Evolutionary conservation across 2,888 invertebrate species (phyloP).

Genomic region (Isoperla grammatica): DNA sequence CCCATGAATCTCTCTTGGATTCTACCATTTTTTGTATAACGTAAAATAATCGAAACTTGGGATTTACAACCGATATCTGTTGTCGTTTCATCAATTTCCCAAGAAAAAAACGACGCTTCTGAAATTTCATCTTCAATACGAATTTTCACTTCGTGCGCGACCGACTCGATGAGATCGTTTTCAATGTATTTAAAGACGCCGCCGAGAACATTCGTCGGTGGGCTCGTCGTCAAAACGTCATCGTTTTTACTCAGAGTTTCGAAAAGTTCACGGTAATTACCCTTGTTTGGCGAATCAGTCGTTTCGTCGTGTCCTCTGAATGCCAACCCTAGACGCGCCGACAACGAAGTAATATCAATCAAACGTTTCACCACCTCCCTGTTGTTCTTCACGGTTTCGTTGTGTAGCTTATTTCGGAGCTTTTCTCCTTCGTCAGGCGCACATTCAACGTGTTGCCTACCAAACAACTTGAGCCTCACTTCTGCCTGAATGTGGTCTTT

Average conservation of each 20-base stretch:
- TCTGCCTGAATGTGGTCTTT: neutral
- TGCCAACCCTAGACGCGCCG: neutral
- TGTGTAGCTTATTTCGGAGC: neutral
- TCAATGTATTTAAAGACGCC: neutral
- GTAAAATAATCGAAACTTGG: neutral
- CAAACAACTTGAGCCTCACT: neutral
- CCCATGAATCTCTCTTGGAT: conserved; percentile 16
- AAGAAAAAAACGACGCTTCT: neutral
- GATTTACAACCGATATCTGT: neutral
- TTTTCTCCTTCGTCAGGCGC: neutral
- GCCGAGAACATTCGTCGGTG: neutral
- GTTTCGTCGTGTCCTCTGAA: conserved; percentile 4
- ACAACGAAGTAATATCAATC: neutral
- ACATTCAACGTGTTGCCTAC: neutral
- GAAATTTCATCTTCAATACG: neutral
- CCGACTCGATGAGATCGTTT: conserved; percentile 9
- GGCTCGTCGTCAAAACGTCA: neutral
- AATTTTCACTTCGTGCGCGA: neutral
- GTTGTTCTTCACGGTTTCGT: neutral
- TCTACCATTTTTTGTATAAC: neutral
- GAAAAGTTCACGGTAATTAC: neutral
- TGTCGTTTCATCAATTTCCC: conserved; percentile 16
- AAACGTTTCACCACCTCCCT: neutral
- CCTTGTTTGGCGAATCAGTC: neutral
- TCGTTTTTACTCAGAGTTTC: conserved; percentile 2